phyloP scores from a whole-genome alignment of 2,113 vertebrate genomes.

The Anarrhichthys ocellatus region DNA sequence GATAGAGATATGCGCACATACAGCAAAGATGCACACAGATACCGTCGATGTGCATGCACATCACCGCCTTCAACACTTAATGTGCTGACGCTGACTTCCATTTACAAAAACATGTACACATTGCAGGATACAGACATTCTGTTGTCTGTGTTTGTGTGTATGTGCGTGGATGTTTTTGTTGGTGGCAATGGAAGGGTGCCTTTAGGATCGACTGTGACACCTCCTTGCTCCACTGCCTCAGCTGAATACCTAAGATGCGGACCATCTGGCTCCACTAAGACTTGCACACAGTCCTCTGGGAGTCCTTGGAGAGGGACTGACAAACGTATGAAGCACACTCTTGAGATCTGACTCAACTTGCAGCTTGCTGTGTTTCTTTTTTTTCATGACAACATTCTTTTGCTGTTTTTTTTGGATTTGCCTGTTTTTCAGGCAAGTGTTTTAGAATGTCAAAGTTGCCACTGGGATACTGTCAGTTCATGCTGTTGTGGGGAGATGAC shows the following conservation, averaged over 20 bases:
- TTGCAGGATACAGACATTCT: not conserved
- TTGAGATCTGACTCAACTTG: slow-evolving; percentile 64
- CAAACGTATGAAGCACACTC: slow-evolving; percentile 59
- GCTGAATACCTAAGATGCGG: slow-evolving; percentile 75
- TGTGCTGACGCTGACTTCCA: not conserved
- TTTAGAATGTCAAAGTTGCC: slow-evolving; percentile 35
- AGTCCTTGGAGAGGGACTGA: slow-evolving; percentile 70
- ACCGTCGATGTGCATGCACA: not conserved
- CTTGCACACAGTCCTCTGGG: slow-evolving; percentile 68
- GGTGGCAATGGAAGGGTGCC: slow-evolving; percentile 38
- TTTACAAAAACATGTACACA: not conserved
- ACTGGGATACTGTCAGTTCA: slow-evolving; percentile 52
- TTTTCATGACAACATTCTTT: not conserved
- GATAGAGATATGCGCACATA: not conserved
- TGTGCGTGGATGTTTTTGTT: slow-evolving; percentile 1
- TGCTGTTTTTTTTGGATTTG: slow-evolving; percentile 15
- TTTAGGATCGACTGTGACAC: slow-evolving; percentile 63
- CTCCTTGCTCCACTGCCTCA: slow-evolving; percentile 60
- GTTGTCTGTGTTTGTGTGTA: slow-evolving; percentile 25
- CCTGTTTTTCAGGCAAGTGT: slow-evolving; percentile 9
- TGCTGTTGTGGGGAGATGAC: slow-evolving; percentile 44
- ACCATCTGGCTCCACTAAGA: slow-evolving; percentile 73
- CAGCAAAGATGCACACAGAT: not conserved
- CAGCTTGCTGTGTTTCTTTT: slow-evolving; percentile 22
- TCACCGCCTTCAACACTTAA: not conserved